Evolutionary conservation across 2,888 invertebrate genomes (phyloP), one percentile per base, ranked within the genome.

Genomic region (Aleiodes testaceus): DNA sequence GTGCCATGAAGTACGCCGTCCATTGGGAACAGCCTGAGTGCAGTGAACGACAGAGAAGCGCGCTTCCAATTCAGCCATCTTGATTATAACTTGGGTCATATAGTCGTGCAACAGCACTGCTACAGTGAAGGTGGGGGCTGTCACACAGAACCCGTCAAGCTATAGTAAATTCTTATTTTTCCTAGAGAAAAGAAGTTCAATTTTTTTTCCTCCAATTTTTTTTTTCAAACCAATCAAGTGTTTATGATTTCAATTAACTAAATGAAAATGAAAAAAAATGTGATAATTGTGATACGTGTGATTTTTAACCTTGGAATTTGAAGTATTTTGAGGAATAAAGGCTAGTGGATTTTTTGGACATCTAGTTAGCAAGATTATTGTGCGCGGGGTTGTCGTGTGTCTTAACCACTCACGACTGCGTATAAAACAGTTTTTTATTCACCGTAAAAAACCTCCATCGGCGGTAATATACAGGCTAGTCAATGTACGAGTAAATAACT

Each of bases 81-180:
- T 77, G 75, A 70, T 30, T 66, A 55, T 36, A 36, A 36, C 18
- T 42, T 45, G 47, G 44, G 18, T 52, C 16, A 26, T 45, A 53
- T 67, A 67, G 52, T 66, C 66, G 44, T 14, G 36, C 50, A 55
- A 69, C 69, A 66, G 55, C 42, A 72, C 72, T 53, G 67, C 70
- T 52, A 55, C 63, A 65, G 64, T 61, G 66, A 65, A 71, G 73
- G 76, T 74, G 76, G 74, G 76, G 76, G 74, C 77, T 76, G 77
- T 77, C 77, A 77, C 75, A 74, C 73, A 61, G 49, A 53, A 59
- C 42, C 59, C 59, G 66, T 59, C 47, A 49, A 66, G 26, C 22
- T 45, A 61, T 20, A 63, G 16, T 52, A 30, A 55, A 55, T 20
- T 12, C 3, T 36, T 36, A 36, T 36, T 36, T 36, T 36, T 36